These are phyloP conservation scores for Gibbula magus DNA, from an alignment of 2,888 invertebrate species.

Conservation along the genomic window DNA sequence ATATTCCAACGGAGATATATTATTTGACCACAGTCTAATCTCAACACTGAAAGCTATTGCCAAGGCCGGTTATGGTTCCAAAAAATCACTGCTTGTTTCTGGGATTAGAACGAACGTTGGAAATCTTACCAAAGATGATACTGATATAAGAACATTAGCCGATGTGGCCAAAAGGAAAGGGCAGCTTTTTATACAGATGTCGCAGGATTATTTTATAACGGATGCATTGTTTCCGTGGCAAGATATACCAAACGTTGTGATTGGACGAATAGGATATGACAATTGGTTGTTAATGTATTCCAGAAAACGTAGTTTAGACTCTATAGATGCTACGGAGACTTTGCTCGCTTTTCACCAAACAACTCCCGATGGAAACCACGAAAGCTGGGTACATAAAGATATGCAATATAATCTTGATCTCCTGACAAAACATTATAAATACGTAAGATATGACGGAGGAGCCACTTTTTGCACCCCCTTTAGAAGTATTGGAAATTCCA, in stretches of 20 bases:
- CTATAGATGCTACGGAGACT: conserved; percentile 60
- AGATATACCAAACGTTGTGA: conserved; percentile 63
- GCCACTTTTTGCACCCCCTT: conserved; percentile 48
- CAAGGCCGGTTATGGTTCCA: conserved; percentile 19
- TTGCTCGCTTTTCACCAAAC: conserved; percentile 65
- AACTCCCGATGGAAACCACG: conserved; percentile 57
- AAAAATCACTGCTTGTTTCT: conserved; percentile 44
- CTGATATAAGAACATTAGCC: conserved; percentile 41
- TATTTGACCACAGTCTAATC: conserved; percentile 54
- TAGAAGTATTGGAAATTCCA: too few species aligned
- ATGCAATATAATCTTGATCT: conserved; percentile 57
- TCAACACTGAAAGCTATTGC: conserved; percentile 44
- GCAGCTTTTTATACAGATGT: conserved; percentile 54
- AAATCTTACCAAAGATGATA: conserved; percentile 52
- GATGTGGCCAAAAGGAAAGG: conserved; percentile 49
- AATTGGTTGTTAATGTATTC: conserved; percentile 64
- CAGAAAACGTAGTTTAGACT: conserved; percentile 44
- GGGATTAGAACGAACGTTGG: conserved; percentile 47
- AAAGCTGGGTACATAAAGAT: conserved; percentile 53
- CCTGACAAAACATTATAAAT: conserved; percentile 46
- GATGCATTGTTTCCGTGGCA: conserved; percentile 60
- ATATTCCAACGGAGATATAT: conserved; percentile 64
- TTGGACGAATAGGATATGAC: conserved; percentile 66
- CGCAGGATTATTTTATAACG: conserved; percentile 66
- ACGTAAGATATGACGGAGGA: conserved; percentile 53